Conservation (phyloP, 2,888 invertebrate species). For the Lepetodrilus schrolli region DNA sequence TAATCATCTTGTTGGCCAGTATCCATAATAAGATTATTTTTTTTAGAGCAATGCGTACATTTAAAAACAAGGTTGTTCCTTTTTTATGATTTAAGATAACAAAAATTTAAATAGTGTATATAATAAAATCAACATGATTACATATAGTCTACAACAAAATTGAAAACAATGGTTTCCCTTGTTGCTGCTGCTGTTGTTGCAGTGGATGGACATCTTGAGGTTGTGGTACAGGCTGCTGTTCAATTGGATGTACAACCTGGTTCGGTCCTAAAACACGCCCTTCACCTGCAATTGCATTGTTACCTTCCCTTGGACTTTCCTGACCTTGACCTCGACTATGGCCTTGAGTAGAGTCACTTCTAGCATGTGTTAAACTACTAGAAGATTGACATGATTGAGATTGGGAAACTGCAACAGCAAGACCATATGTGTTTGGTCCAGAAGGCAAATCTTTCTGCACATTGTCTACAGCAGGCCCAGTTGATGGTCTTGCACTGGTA, state of each 20-base stretch:
- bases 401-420: background rate
- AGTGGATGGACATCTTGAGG: conserved; percentile 26
- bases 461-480: too few species aligned
- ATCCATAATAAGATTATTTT: too few species aligned
- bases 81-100: too few species aligned
- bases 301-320: conserved; percentile 31
- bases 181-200: conserved; percentile 23
- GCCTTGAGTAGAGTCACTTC: background rate
- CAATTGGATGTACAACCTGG: conserved; percentile 30
- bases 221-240: conserved; percentile 32
- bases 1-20: too few species aligned
- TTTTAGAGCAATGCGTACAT: too few species aligned
- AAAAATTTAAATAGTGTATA: too few species aligned
- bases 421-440: background rate
- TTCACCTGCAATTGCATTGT: conserved; percentile 7
- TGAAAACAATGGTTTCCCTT: conserved; percentile 43
- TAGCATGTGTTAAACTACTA: background rate
- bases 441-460: background rate
- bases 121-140: background rate
- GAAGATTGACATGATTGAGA: background rate
- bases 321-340: conserved; percentile 26
- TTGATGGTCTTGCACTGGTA: background rate
- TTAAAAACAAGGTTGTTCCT: too few species aligned
- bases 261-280: conserved; percentile 24
- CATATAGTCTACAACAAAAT: conserved; percentile 35